These are phyloP conservation scores for Elephas maximus DNA, from an alignment of 2,113 vertebrate genomes.

Conservation along the genomic window DNA sequence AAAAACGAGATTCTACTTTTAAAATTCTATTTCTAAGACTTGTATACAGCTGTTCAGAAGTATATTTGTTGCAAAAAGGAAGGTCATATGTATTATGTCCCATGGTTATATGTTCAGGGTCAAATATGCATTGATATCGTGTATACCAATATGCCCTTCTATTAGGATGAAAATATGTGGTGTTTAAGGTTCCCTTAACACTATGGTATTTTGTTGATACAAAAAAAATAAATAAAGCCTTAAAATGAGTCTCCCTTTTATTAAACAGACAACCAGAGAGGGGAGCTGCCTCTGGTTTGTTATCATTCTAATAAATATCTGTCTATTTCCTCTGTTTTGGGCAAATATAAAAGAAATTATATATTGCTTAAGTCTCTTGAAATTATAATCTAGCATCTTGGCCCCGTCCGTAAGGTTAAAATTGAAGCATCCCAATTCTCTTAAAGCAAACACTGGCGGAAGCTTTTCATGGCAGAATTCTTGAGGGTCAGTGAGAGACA, in stretches of 20 bases:
- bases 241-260: not conserved
- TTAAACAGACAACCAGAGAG: not conserved
- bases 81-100: not conserved
- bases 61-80: not conserved
- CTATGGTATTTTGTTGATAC: not conserved
- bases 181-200: not conserved
- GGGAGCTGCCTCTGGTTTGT: not conserved
- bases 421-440: slow-evolving; percentile 9
- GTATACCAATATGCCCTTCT: not conserved
- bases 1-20: not conserved
- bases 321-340: not conserved
- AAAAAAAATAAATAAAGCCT: not conserved
- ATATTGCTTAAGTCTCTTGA: not conserved
- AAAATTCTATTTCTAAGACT: slow-evolving; percentile 48
- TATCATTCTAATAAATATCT: not conserved
- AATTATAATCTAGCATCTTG: not conserved
- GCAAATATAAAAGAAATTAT: not conserved
- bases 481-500: not conserved
- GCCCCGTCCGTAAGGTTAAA: not conserved
- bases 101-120: not conserved
- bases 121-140: not conserved
- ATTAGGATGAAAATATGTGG: not conserved
- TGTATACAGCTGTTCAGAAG: not conserved
- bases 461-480: not conserved
- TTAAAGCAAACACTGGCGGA: not conserved